Base-by-base conservation (phyloP, 1,140 invertebrate species). In the Procambarus clarkii region DNA sequence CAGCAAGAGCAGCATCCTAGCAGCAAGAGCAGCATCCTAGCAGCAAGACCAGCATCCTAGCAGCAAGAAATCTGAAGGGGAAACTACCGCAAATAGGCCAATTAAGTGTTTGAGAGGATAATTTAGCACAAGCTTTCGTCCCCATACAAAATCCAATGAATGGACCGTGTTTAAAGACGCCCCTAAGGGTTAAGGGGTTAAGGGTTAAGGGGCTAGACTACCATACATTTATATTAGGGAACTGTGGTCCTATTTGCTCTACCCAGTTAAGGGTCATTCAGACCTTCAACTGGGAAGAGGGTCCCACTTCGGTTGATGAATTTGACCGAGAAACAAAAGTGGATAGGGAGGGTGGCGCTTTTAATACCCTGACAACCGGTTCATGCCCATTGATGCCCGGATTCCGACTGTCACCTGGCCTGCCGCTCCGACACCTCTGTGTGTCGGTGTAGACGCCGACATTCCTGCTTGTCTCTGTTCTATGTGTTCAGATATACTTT, bases 351-450 rank as follows among this genome's bases (percentile, higher is more conserved):
- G 64, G 58, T 69, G 78, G 79, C 60, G 45, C 60, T 79, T 45
- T 81, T 79, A 88, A 88, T 88, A 88, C 86, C 86, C 64, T 24
- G 46, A 80, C 60, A 88, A 88, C 86, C 86, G 86, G 86, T 88
- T 79, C 60, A 3, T 24, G 60, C 54, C 79, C 86, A 71, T 81
- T 88, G 78, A 81, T 71, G 50, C 58, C 46, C n/a, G 4, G n/a
- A 77, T 34, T 60, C 44, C 77, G 60, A 81, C 45, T 79, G 78
- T 71, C 79, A 81, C 86, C 79, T 79, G 60, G 76, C 85, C 50
- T 79, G 76, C 76, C 78, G 79, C 86, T n/a, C 45, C 34, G 48
- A 71, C 79, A 71, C 78, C 60, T 79, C 18, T 78, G 48, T 80
- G 15, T 82, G 18, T 9, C 60, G 77, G 24, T 64, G 44, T 71